Conservation (phyloP, 2,113 vertebrate species). For the Ardeotis arabs region DNA sequence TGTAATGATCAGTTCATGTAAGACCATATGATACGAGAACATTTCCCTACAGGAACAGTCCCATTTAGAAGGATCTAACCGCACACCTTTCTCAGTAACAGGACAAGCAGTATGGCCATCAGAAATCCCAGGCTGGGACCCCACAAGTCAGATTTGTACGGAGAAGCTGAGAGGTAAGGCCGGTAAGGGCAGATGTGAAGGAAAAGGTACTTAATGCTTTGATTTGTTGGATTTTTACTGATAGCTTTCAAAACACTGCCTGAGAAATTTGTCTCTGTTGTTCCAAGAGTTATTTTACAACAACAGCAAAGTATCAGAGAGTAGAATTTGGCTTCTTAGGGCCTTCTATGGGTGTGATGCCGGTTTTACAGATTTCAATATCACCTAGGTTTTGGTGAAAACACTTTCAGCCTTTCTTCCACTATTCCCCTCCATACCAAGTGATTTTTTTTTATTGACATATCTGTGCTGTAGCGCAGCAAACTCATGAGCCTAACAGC, state of each 20-base stretch:
- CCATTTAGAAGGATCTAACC: neutral
- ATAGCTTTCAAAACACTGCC: neutral
- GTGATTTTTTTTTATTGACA: neutral
- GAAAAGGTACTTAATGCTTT: neutral
- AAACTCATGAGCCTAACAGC: neutral
- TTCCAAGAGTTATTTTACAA: neutral
- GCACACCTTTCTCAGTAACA: neutral
- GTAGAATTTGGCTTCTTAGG: neutral
- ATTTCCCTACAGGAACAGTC: neutral
- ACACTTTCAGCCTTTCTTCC: neutral
- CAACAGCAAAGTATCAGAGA: neutral
- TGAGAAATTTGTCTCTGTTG: neutral
- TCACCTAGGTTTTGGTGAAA: neutral
- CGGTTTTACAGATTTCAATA: neutral
- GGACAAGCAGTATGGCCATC: neutral
- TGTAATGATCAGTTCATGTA: neutral
- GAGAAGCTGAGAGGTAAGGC: neutral
- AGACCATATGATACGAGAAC: neutral
- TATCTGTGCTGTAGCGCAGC: neutral
- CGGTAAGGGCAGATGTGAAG: neutral
- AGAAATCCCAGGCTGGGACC: neutral
- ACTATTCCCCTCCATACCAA: neutral
- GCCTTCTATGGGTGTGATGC: neutral
- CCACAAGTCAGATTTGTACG: neutral
- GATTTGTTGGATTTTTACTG: neutral